Base-by-base conservation (phyloP, 2,113 vertebrate species). In the Gulo gulo region DNA sequence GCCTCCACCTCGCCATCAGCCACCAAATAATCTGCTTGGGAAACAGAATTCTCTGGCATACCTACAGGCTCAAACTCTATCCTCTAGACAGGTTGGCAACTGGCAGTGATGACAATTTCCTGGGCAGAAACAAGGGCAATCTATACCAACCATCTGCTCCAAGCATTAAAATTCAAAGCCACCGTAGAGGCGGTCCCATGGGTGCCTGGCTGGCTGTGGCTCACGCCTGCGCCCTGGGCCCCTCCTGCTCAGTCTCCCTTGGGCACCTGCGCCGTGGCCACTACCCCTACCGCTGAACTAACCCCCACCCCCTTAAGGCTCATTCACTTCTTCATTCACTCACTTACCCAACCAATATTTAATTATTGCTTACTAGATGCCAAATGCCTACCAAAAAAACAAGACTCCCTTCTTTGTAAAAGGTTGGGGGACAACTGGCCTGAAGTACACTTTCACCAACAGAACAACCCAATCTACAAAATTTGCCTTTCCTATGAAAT, bases 41-140 rank as follows among this genome's bases (percentile, higher is more conserved):
- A 91, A 93, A 92, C 65, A 94, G 71, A 97, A 29, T n/a, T 91
- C 76, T 50, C 34, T 69, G 69, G 73, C 16, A 42, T 47, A 85
- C 61, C 57, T 81, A 92, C 16, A 47, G 61, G 39, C 55, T 90
- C 85, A 34, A 78, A 85, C 52, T 81, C 50, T 73, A 55, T 63
- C 57, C 42, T 93, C 57, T 61, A 93, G 95, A 98, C 71, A 91
- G 34, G 71, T 73, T 94, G 94, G 65, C 67, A 71, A 86, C 65
- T 93, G 76, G 79, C 78, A 85, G 39, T 88, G 78, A 85, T 80
- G 80, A 84, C 88, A 89, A 67, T 93, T 82, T 98, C 89, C 98
- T 97, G 98, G 97, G 92, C 55, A 95, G 94, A 95, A 96, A 86
- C 94, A 96, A 90, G 86, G 95, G 55, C 94, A 88, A 67, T 86